phyloP scores from a whole-genome alignment of 2,113 vertebrate genomes.

The Philantomba maxwellii region DNA sequence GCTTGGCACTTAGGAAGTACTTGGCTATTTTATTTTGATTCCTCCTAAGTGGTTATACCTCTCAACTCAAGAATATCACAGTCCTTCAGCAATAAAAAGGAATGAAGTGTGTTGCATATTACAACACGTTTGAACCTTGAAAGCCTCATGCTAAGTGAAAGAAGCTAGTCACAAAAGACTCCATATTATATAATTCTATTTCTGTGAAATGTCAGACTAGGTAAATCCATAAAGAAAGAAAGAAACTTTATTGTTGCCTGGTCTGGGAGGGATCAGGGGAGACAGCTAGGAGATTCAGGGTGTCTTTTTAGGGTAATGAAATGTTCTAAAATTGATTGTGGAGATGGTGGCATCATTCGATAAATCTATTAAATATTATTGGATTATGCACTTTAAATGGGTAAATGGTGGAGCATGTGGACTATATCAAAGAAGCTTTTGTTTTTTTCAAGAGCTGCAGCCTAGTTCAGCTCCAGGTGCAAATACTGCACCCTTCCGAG shows the following conservation, averaged over 20 bases:
- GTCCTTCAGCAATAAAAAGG: neutral
- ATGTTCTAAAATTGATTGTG: neutral
- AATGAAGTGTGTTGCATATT: neutral
- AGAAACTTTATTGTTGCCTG: too few species aligned
- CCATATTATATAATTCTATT: rapidly evolving
- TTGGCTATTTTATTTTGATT: neutral
- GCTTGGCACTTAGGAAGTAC: neutral
- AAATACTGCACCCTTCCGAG: rapidly evolving
- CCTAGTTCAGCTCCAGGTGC: neutral
- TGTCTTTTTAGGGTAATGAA: neutral
- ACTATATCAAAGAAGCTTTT: neutral
- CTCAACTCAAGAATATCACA: neutral
- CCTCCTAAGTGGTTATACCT: neutral
- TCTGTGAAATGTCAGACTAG: rapidly evolving
- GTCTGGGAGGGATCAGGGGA: rapidly evolving
- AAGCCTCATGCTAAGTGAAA: neutral
- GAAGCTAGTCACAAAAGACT: neutral
- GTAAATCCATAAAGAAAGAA: neutral
- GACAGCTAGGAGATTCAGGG: too few species aligned
- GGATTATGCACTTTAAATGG: neutral
- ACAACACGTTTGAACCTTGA: too few species aligned
- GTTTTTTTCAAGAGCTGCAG: neutral
- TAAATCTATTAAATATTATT: neutral
- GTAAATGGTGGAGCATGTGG: rapidly evolving
- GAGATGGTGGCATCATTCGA: neutral